Conservation (phyloP, 2,113 vertebrate species). For the Pampusana beccarii region DNA sequence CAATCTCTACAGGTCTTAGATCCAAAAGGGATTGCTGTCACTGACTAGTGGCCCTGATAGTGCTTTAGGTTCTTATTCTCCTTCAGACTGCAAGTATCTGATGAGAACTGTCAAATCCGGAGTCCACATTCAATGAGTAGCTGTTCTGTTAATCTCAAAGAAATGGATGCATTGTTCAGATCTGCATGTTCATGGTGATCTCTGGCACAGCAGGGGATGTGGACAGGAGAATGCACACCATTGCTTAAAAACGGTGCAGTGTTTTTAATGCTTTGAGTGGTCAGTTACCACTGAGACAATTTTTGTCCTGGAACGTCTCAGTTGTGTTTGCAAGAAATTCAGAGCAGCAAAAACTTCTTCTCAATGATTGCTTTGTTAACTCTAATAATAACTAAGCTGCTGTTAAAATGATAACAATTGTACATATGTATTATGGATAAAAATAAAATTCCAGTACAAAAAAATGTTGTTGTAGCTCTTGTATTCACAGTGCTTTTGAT, state of each 20-base stretch:
- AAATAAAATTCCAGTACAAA: not conserved
- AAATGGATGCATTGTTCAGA: not conserved
- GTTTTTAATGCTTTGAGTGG: not conserved
- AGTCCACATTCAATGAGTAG: not conserved
- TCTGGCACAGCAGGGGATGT: not conserved
- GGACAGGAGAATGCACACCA: not conserved
- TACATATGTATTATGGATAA: not conserved
- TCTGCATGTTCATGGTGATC: not conserved
- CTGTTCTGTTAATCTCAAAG: not conserved
- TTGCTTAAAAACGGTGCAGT: not conserved
- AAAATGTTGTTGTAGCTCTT: not conserved
- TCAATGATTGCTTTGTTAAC: not conserved
- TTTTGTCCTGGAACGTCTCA: not conserved
- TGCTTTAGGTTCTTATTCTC: not conserved
- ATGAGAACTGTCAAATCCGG: not conserved
- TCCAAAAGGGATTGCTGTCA: not conserved
- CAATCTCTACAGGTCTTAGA: not conserved
- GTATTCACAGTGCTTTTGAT: not conserved
- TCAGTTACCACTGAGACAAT: not conserved
- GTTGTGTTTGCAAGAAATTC: not conserved
- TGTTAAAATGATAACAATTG: not conserved
- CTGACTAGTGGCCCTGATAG: not conserved
- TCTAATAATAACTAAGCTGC: not conserved
- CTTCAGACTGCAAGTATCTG: not conserved
- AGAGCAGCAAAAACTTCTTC: not conserved